Conservation (phyloP, 2,113 vertebrate species). For the Colossoma macropomum region DNA sequence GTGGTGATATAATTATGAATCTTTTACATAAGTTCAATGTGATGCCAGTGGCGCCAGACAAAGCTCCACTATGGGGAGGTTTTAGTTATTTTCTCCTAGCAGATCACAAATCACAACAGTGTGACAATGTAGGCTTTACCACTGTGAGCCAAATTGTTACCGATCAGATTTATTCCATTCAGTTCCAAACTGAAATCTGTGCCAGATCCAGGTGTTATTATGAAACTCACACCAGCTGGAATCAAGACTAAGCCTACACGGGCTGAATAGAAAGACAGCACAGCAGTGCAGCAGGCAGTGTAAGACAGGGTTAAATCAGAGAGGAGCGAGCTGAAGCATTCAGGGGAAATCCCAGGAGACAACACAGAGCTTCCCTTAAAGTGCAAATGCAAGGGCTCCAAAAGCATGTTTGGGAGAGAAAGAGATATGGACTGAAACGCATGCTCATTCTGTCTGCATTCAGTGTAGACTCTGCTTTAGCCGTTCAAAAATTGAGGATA, state of each 20-base stretch:
- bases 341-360: slow-evolving; percentile 13
- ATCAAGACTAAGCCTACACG: slow-evolving; percentile 8
- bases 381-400: slow-evolving; percentile 10
- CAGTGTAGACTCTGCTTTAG: neutral
- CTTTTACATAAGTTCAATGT: neutral
- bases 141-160: neutral
- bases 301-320: slow-evolving; percentile 15
- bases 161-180: neutral
- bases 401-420: neutral
- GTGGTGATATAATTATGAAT: no score
- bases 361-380: neutral
- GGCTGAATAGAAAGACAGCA: neutral
- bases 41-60: no score
- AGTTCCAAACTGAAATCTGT: neutral
- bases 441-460: neutral
- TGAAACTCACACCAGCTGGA: slow-evolving; percentile 4
- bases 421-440: neutral
- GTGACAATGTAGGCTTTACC: neutral
- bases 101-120: neutral
- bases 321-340: neutral
- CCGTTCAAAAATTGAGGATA: neutral
- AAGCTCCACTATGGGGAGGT: neutral
- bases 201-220: slow-evolving; percentile 2
- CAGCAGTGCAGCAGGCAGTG: neutral
- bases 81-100: neutral